Conservation (phyloP, 2,797 vertebrate genomes). For the Menidia menidia region DNA sequence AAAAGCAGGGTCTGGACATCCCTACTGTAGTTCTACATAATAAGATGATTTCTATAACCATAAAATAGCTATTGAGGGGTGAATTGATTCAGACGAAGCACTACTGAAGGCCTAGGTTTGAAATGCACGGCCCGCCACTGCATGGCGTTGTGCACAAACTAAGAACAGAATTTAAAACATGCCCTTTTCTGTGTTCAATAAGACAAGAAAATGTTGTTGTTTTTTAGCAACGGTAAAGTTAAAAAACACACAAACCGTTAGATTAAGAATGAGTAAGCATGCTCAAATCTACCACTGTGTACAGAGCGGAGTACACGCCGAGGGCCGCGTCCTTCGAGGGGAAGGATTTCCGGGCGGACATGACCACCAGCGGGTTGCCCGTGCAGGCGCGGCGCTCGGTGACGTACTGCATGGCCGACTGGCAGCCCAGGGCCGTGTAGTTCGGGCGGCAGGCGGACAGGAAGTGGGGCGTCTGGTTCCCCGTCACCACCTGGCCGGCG, state of each 20-base stretch:
- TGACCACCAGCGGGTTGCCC: constrained; percentile 86
- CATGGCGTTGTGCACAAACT: neutral
- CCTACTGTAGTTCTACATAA: too few relatives aligned
- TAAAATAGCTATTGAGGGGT: too few relatives aligned
- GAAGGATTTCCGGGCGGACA: constrained; percentile 89
- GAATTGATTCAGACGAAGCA: too few relatives aligned
- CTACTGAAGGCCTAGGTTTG: too few relatives aligned
- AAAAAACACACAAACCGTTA: neutral
- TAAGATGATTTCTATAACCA: too few relatives aligned
- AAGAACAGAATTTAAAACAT: neutral
- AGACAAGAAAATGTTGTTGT: neutral
- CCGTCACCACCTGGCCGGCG: constrained; percentile 92
- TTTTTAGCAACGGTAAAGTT: neutral
- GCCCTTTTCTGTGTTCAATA: neutral
- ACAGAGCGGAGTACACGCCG: constrained; percentile 88
- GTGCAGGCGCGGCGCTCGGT: constrained; percentile 86
- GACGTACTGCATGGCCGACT: constrained; percentile 87
- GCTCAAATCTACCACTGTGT: constrained; percentile 85
- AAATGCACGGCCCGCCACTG: too few relatives aligned
- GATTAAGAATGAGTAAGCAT: neutral
- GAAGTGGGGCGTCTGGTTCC: constrained; percentile 93
- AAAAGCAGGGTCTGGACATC: too few relatives aligned
- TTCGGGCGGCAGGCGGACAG: constrained; percentile 92
- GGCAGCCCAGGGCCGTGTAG: constrained; percentile 91
- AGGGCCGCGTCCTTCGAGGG: constrained; percentile 92